phyloP scores from a whole-genome alignment of 2,888 invertebrate species.

The Dexiosoma caninum region DNA sequence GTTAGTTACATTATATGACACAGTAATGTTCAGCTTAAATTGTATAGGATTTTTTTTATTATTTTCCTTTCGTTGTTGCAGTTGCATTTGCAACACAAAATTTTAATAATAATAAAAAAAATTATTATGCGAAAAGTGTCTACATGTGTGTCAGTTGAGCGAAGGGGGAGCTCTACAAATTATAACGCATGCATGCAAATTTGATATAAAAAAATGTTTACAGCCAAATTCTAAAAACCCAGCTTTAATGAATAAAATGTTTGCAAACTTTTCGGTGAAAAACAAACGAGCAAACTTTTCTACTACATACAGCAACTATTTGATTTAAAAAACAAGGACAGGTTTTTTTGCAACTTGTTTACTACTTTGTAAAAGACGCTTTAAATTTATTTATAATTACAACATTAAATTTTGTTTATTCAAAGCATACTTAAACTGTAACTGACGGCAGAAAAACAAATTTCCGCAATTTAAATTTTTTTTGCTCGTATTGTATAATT shows the following conservation, averaged over 20 bases:
- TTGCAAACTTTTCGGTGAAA: background rate
- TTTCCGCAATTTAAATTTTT: background rate
- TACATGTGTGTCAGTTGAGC: background rate
- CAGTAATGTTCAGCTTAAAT: constrained; percentile 59
- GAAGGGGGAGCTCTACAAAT: background rate
- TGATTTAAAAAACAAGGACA: constrained; percentile 6
- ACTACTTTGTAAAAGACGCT: constrained; percentile 4
- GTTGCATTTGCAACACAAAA: constrained; percentile 3
- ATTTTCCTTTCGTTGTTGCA: background rate
- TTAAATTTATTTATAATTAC: constrained; percentile 1
- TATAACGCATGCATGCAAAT: constrained; percentile 30
- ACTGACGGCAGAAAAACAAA: background rate
- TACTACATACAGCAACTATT: background rate
- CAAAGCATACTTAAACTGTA: background rate
- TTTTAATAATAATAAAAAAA: constrained; percentile 28
- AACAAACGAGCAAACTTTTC: background rate
- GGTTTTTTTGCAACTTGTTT: background rate
- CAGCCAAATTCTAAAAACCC: background rate
- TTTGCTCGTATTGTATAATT: no score
- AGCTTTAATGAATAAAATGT: constrained; percentile 1
- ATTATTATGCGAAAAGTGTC: constrained; percentile 12
- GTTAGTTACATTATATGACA: constrained; percentile 59
- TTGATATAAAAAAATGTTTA: background rate
- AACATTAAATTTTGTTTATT: background rate
- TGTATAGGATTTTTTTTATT: constrained; percentile 17